Evolutionary conservation across 2,888 invertebrate species (phyloP).

Genomic region (Morpho deidamia): DNA sequence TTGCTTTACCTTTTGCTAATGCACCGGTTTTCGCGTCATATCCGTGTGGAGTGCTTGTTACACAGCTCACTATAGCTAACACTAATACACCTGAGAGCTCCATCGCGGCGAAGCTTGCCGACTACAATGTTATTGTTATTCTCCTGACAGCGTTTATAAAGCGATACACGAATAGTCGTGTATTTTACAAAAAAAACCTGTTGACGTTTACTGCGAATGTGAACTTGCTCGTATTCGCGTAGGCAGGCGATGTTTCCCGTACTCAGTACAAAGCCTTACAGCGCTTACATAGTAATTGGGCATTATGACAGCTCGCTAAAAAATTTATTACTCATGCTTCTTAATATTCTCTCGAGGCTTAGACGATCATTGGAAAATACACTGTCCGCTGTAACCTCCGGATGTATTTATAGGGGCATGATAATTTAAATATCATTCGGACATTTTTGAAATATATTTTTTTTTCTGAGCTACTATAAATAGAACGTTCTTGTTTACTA

Average conservation of each 20-base stretch:
- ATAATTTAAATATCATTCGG: not conserved
- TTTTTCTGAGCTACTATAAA: no score
- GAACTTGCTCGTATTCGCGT: slow-evolving; percentile 48
- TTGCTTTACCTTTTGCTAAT: slow-evolving; percentile 51
- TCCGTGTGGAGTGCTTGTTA: slow-evolving; percentile 54
- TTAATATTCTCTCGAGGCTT: slow-evolving; percentile 25
- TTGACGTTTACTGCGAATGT: slow-evolving; percentile 62
- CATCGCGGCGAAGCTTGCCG: slow-evolving; percentile 64
- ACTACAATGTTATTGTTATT: slow-evolving; percentile 56
- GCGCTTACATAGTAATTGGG: slow-evolving; percentile 35
- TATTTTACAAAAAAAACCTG: slow-evolving; percentile 57
- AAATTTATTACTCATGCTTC: slow-evolving; percentile 43
- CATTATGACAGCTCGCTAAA: slow-evolving; percentile 21
- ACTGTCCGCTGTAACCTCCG: slow-evolving; percentile 26
- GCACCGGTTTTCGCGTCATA: slow-evolving; percentile 62
- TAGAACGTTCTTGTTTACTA: no score
- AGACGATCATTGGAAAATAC: slow-evolving; percentile 35
- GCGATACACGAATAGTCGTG: slow-evolving; percentile 59
- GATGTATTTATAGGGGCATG: slow-evolving; percentile 5
- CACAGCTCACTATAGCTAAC: slow-evolving; percentile 45
- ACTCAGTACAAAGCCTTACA: slow-evolving; percentile 31
- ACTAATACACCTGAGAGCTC: slow-evolving; percentile 58
- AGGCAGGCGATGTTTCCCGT: slow-evolving; percentile 52
- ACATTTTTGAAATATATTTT: no score
- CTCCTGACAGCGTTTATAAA: slow-evolving; percentile 65